Evolutionary conservation across 2,888 invertebrate genomes (phyloP), one percentile per base, ranked within the genome.

Genomic region (Leptopterna dolabrata): DNA sequence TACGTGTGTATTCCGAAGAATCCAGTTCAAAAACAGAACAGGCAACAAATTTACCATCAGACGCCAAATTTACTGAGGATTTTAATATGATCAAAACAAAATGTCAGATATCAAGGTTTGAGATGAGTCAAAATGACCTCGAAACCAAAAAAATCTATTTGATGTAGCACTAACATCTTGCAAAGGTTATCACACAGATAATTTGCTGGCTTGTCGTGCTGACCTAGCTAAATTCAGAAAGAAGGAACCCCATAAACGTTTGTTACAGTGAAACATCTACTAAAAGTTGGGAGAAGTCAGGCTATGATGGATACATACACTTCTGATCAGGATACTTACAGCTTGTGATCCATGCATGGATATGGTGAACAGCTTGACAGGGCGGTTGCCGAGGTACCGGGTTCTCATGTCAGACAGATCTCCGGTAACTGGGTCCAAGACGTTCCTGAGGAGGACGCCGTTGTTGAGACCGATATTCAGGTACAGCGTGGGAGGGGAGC

Each of bases 391-490:
- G 80, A 99, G 93, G 92, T 99, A 99, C 89, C 99, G 94, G 0
- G 99, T 99, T 90, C 99, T 94, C 0, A 99, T 99, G 91, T 99
- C 99, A 2, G 98, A 97, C 90, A 99, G 94, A 92, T 99, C 99
- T 0, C 99, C 99, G 70, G 98, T 97, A 27, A 98, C 97, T 0
- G 97, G 97, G 93, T 99, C 99, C 45, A 99, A 93, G 2, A 99
- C 98, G 1, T 98, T 98, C 91, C 99, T 94, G 86, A 99, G 92
- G 88, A 99, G 92, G 41, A 98, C 98, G 86, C 99, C 99, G 92
- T 99, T 99, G 93, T 98, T 98, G 30, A 99, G 93, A 0, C 99
- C 99, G 91, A 99, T 99, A 91, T 99, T 99, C 41, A 99, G 93
- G 92, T 98, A 98, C 27, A 99, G 93, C 43, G 95, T 95, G 88